Evolutionary conservation across 2,797 vertebrate species (phyloP).

Genomic region (Catamblyrhynchus diadema): DNA sequence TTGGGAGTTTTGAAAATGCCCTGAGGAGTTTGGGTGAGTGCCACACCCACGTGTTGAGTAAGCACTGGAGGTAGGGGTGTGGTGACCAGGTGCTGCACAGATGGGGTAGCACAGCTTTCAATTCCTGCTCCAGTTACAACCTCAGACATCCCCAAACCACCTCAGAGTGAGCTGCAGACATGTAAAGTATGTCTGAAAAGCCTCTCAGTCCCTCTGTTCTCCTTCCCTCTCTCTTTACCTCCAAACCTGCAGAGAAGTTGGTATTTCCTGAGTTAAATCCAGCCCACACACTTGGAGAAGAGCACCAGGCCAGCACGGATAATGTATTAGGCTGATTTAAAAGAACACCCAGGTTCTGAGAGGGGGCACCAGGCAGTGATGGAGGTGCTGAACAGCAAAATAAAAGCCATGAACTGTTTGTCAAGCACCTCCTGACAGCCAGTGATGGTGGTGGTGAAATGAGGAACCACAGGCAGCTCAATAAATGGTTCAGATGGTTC

Average conservation of each 20-base stretch:
- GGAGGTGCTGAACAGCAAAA: background rate
- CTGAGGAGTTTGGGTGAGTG: background rate
- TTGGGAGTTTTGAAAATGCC: background rate
- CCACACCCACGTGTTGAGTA: accelerated
- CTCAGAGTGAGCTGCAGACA: background rate
- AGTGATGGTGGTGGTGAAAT: background rate
- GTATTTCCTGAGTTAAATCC: background rate
- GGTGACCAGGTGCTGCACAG: background rate
- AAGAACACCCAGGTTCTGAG: background rate
- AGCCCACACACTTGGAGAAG: background rate
- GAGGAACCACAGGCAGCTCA: background rate
- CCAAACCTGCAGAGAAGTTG: background rate
- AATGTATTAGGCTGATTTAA: background rate
- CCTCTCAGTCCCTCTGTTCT: background rate
- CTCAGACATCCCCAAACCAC: background rate
- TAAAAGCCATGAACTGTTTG: background rate
- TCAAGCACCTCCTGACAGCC: background rate
- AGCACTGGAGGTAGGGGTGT: background rate
- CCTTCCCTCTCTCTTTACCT: background rate
- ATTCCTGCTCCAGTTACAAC: background rate
- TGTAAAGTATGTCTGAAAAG: background rate
- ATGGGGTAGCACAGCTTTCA: background rate
- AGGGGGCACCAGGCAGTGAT: background rate
- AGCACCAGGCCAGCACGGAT: background rate
- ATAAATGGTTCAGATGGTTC: background rate